Evolutionary conservation across 2,113 vertebrate species (phyloP), one percentile per base, ranked within the genome.

Genomic region (Burhinus bistriatus): DNA sequence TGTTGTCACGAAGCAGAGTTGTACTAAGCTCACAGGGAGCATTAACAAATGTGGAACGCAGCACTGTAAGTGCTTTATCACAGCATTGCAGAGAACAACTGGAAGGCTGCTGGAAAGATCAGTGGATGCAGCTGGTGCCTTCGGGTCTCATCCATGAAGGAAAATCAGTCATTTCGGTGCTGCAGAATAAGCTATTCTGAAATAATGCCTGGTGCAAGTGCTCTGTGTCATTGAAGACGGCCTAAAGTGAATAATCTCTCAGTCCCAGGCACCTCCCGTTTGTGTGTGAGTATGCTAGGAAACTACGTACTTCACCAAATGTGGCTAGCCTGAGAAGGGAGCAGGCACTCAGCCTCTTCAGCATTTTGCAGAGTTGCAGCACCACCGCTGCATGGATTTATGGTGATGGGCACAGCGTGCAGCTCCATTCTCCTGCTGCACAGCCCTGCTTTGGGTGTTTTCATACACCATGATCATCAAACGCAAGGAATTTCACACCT

Each of bases 301-400:
- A 42, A 30, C 40, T 1, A 1, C 1, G 1, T 17, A 4, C 57
- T 10, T 25, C 51, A 29, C n/a, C 22, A 34, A 8, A 42, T 76
- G 61, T 11, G 2, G 15, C 72, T 18, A 27, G 61, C 17, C 29
- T 1, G 5, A 22, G 30, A 32, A 70, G 51, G 64, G 51, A 95
- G 55, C 1, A 0, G 68, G 45, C 23, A 1, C 65, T 61, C 0
- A 0, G 32, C 49, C 44, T 26, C 76, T 19, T 36, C 34, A 9
- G n/a, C 1, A 0, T 21, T 45, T 66, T 4, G 6, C 80, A 20
- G n/a, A 30, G 68, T 7, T 23, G 47, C 9, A 5, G 36, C 64
- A 64, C 32, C 44, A 12, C 10, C 12, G 1, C 32, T 5, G 19
- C 3, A 0, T 0, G 0, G 17, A 20, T n/a, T 29, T 18, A 5